phyloP scores from a whole-genome alignment of 2,888 invertebrate genomes.

The Aromia moschata region DNA sequence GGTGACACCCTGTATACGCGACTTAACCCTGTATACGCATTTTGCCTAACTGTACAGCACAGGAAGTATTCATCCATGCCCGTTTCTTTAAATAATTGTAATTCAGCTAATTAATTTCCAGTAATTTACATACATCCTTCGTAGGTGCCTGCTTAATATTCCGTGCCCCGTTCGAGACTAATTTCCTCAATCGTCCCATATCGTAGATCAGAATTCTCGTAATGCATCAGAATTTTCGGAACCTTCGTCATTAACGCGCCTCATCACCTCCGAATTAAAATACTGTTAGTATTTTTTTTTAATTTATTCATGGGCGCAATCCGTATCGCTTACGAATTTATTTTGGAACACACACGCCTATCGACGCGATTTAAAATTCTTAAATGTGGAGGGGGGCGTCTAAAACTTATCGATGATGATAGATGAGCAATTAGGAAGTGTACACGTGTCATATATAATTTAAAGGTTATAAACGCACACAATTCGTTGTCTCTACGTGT shows the following conservation, averaged over 20 bases:
- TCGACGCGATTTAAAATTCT: constrained; percentile 14
- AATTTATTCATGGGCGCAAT: constrained; percentile 19
- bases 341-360: constrained; percentile 23
- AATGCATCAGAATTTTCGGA: constrained; percentile 20
- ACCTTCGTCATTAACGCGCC: constrained; percentile 16
- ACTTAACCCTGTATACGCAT: too few relatives aligned
- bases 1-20: too few relatives aligned
- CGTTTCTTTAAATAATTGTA: too few relatives aligned
- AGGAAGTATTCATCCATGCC: too few relatives aligned
- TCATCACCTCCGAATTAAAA: constrained; percentile 22
- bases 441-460: too few relatives aligned
- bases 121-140: constrained; percentile 2
- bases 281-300: constrained; percentile 8
- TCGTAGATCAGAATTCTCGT: constrained; percentile 17
- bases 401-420: neutral
- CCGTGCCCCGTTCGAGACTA: constrained; percentile 11
- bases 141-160: constrained; percentile 11
- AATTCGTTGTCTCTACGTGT: too few relatives aligned
- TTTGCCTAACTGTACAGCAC: too few relatives aligned
- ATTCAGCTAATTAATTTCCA: neutral
- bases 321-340: constrained; percentile 16
- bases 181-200: constrained; percentile 17
- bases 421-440: neutral
- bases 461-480: too few relatives aligned
- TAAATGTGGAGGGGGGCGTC: neutral